Evolutionary conservation across 2,113 vertebrate genomes (phyloP).

Genomic region (Gymnogyps californianus): DNA sequence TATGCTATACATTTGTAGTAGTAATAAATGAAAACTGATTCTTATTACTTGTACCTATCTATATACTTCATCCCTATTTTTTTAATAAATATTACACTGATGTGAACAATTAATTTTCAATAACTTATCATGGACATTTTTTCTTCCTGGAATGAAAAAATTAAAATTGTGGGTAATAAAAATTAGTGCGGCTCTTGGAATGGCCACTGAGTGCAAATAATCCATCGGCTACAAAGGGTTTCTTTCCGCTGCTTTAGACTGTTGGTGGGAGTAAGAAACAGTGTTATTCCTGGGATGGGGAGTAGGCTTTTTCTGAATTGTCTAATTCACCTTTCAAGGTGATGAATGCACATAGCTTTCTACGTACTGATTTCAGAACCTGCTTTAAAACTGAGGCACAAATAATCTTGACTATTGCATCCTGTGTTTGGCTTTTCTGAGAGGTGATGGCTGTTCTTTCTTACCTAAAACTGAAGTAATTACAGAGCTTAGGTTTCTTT

Average conservation of each 20-base stretch:
- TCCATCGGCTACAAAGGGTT: not conserved
- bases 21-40: conserved; percentile 51
- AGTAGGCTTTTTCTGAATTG: not conserved
- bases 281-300: not conserved
- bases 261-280: not conserved
- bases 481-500: not conserved
- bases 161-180: not conserved
- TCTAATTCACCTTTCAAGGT: not conserved
- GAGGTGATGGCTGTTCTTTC: not conserved
- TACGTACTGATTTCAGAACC: not conserved
- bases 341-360: not conserved
- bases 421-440: not conserved
- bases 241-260: not conserved
- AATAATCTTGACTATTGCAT: not conserved
- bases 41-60: conserved; percentile 24
- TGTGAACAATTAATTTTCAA: conserved; percentile 17
- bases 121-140: not conserved
- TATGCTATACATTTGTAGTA: conserved; percentile 41
- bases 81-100: conserved; percentile 57
- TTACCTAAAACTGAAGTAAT: not conserved
- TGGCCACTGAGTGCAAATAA: not conserved
- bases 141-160: conserved; percentile 7
- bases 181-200: not conserved
- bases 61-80: conserved; percentile 23
- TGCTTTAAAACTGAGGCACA: not conserved